Evolutionary conservation across 2,797 vertebrate genomes (phyloP).

Genomic region (Gallirallus australis): DNA sequence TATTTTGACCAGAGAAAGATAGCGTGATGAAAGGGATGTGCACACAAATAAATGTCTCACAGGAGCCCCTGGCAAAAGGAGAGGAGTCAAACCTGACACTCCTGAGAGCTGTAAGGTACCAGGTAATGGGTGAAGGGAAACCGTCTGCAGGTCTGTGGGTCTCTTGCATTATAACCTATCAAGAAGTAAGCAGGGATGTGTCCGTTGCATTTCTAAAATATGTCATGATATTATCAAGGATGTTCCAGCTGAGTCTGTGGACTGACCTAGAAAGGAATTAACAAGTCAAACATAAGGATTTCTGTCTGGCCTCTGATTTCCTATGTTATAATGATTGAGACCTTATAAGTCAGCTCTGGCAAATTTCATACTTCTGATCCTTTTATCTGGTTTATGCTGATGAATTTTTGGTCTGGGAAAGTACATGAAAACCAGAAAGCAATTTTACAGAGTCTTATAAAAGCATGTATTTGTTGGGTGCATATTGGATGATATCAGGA

Average conservation of each 20-base stretch:
- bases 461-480: background rate
- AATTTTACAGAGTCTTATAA: background rate
- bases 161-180: background rate
- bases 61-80: background rate
- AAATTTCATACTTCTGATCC: background rate
- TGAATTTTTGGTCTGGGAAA: background rate
- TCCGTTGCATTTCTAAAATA: background rate
- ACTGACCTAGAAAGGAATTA: background rate
- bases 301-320: background rate
- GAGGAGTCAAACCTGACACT: background rate
- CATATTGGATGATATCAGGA: background rate
- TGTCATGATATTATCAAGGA: background rate
- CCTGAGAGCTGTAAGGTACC: background rate
- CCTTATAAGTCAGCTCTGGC: background rate
- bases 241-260: background rate
- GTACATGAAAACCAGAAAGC: background rate
- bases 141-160: background rate
- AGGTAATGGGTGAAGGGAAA: background rate
- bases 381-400: background rate
- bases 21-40: background rate
- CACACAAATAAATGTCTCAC: background rate
- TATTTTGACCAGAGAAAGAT: background rate
- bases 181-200: background rate
- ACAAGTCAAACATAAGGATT: background rate
- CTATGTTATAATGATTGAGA: background rate